Percentiles rank a stretch among this genome's conserved stretches.
Conservation (phyloP, 2,888 invertebrate species). For the Hypsopygia costalis region DNA sequence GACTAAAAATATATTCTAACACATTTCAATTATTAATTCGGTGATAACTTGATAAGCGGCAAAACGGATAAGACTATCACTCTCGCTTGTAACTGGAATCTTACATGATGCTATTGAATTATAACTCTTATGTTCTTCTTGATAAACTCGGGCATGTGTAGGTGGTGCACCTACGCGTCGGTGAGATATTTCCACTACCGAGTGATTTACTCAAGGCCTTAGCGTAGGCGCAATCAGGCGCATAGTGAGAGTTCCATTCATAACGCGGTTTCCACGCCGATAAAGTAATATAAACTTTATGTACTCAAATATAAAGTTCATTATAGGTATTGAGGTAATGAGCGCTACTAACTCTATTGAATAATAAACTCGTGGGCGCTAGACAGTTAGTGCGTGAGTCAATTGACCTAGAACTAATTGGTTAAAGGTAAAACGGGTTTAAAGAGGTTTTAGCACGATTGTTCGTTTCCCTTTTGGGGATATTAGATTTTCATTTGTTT, state of each 20-base stretch:
- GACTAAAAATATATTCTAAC: too few relatives aligned
- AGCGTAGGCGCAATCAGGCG: constrained; percentile 50
- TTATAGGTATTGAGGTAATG: neutral
- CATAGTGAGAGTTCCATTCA: constrained; percentile 37
- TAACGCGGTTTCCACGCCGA: constrained; percentile 8
- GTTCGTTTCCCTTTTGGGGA: too few relatives aligned
- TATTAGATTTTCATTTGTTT: too few relatives aligned
- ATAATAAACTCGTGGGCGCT: constrained; percentile 44
- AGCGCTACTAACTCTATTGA: constrained; percentile 25
- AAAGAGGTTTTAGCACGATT: neutral
- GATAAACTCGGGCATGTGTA: neutral
- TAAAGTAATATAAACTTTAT: constrained; percentile 8
- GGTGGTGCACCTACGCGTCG: neutral
- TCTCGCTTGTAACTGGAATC: too few relatives aligned
- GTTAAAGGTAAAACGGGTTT: neutral
- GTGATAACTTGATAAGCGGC: too few relatives aligned
- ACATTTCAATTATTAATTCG: too few relatives aligned
- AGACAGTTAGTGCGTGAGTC: constrained; percentile 38
- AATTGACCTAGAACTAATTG: constrained; percentile 21
- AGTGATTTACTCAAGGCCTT: constrained; percentile 35
- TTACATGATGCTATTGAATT: neutral
- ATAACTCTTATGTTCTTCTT: neutral
- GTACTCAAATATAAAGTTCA: neutral
- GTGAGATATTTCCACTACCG: constrained; percentile 15
- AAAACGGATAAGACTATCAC: too few relatives aligned